Evolutionary conservation across 2,113 vertebrate species (phyloP).

Genomic region (Xiphophorus couchianus): DNA sequence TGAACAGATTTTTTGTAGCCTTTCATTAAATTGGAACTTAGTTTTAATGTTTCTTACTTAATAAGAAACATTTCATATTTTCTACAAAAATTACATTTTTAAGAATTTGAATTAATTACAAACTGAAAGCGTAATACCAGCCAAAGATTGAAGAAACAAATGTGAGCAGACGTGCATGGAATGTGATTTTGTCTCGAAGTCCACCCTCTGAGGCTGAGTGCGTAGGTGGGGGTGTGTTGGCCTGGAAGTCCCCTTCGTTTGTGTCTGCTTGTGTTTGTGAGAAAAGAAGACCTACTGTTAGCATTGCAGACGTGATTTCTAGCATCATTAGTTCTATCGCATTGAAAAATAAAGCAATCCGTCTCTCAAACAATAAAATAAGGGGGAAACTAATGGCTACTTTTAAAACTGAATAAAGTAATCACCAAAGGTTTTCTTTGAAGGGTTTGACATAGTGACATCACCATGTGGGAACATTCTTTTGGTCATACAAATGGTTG

Average conservation of each 20-base stretch:
- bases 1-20: no score
- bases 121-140: no score
- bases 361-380: conserved; percentile 1
- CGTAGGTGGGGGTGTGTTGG: conserved; percentile 65
- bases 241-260: conserved; percentile 69
- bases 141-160: not conserved
- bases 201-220: conserved; percentile 31
- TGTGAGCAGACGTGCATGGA: conserved; percentile 53
- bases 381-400: conserved; percentile 19
- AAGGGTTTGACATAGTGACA: conserved; percentile 43
- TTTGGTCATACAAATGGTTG: conserved; percentile 54
- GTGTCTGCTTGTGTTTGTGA: conserved; percentile 27
- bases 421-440: conserved; percentile 55
- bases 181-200: conserved; percentile 37
- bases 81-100: no score
- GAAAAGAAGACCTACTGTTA: conserved; percentile 21
- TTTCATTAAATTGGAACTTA: no score
- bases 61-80: no score
- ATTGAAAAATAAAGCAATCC: conserved; percentile 36
- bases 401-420: conserved; percentile 40
- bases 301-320: conserved; percentile 36
- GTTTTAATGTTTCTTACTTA: no score
- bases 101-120: no score
- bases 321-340: conserved; percentile 35
- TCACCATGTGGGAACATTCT: conserved; percentile 42